phyloP scores from a whole-genome alignment of 2,113 vertebrate genomes.

The Pluvianellus socialis region DNA sequence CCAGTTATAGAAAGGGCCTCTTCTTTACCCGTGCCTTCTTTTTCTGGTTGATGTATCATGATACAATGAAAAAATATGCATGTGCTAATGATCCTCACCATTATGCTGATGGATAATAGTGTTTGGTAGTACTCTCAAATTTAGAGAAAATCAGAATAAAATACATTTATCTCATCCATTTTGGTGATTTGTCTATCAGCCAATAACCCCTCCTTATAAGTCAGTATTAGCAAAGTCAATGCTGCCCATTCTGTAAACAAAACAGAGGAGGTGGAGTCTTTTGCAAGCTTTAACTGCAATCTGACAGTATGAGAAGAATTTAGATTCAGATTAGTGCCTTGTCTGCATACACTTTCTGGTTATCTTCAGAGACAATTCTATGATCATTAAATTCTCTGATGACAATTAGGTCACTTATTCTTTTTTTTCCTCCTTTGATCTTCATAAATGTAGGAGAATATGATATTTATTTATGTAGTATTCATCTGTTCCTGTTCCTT shows the following conservation, averaged over 20 bases:
- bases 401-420: constrained; percentile 10
- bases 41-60: background rate
- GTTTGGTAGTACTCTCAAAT: background rate
- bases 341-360: background rate
- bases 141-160: background rate
- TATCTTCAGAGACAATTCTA: background rate
- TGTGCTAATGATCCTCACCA: background rate
- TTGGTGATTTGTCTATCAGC: background rate
- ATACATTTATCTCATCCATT: background rate
- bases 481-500: constrained; percentile 23
- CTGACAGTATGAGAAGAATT: background rate
- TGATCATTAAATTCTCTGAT: constrained; percentile 2
- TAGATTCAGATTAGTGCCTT: background rate
- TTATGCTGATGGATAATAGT: background rate
- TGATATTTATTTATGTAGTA: constrained; percentile 16
- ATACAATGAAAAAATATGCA: background rate
- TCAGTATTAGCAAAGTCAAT: background rate
- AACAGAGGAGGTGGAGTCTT: background rate
- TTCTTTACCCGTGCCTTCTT: background rate
- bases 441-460: constrained; percentile 27
- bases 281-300: background rate
- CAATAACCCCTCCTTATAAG: background rate
- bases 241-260: background rate
- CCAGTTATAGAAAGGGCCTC: background rate
- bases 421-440: constrained; percentile 14